Conservation (phyloP, 1,140 invertebrate genomes). For the Xylocopa sonorina region DNA sequence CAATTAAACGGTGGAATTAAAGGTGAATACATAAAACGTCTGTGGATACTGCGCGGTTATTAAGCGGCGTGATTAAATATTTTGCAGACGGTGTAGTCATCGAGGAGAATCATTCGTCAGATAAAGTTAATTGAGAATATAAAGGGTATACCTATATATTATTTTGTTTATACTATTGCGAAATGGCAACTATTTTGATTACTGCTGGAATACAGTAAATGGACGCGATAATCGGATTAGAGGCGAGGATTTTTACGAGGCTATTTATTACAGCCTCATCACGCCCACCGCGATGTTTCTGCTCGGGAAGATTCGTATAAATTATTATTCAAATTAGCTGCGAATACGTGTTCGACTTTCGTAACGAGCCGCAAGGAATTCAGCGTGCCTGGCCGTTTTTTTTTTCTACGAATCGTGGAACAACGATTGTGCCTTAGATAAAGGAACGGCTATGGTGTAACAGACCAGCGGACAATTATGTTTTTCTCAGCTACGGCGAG, state of each 20-base stretch:
- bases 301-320: neutral
- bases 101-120: too few species aligned
- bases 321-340: slow-evolving; percentile 36
- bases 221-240: slow-evolving; percentile 39
- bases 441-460: slow-evolving; percentile 6
- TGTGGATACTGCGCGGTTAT: too few species aligned
- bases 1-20: neutral
- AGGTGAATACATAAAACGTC: neutral
- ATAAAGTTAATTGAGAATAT: too few species aligned
- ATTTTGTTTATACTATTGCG: neutral
- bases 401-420: slow-evolving; percentile 6
- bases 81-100: too few species aligned
- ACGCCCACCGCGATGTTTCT: slow-evolving; percentile 14
- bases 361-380: neutral
- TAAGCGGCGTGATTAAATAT: too few species aligned
- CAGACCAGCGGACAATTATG: neutral
- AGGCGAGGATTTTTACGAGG: slow-evolving; percentile 36
- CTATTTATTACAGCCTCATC: slow-evolving; percentile 25
- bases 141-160: too few species aligned
- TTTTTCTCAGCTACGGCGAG: slow-evolving; percentile 1
- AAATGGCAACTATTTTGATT: neutral
- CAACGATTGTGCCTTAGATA: slow-evolving; percentile 16
- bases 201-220: neutral
- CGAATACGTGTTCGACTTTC: slow-evolving; percentile 10
- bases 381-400: neutral